Base-by-base conservation (phyloP, 2,888 invertebrate genomes). In the Eudasyphora cyanicolor region DNA sequence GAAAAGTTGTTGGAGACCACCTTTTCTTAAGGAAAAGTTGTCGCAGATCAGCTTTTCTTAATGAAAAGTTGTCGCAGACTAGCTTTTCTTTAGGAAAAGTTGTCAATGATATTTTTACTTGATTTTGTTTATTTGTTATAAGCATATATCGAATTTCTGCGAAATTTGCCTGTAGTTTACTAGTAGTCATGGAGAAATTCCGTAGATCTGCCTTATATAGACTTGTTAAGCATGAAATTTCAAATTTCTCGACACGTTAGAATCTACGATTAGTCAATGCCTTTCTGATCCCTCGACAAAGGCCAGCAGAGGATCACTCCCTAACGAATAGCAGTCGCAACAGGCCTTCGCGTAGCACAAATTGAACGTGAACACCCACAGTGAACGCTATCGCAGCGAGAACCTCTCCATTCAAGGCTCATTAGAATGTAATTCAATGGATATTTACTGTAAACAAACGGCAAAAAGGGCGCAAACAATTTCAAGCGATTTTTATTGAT, bases 401-500 rank as follows among this genome's bases (percentile, higher is more conserved):
- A 12, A 42, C 45, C 70, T 38, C 64, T 70, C 51, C 38, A 64
- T 49, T 64, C 62, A 64, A 49, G 42, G 45, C 81, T 78, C 81
- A 81, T 84, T 84, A 84, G 60, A 78, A 60, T 76, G 57, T 3
- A 71, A 84, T 78, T 78, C 78, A 81, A 78, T 76, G 81, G 76
- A 84, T 84, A 73, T 78, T 76, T 67, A 60, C 45, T 45, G 60
- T 12, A 57, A 69, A 74, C 42, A 54, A 77, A 24, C 35, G 73
- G 21, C 10, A 45, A 21, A 35, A n/a, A n/a, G n/a, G n/a, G n/a
- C n/a, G 67, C 12, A 32, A 69, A 42, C 49, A 38, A 38, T 21
- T 64, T 38, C 21, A 1, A 38, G 64, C 64, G 64, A 64, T 12
- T 27, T 57, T 60, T 60, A 38, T 67, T 24, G 64, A n/a, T n/a